Percentiles rank a stretch among this genome's conserved stretches.
Evolutionary conservation across 1,140 invertebrate genomes (phyloP).

Genomic region (Lepidostoma basale): DNA sequence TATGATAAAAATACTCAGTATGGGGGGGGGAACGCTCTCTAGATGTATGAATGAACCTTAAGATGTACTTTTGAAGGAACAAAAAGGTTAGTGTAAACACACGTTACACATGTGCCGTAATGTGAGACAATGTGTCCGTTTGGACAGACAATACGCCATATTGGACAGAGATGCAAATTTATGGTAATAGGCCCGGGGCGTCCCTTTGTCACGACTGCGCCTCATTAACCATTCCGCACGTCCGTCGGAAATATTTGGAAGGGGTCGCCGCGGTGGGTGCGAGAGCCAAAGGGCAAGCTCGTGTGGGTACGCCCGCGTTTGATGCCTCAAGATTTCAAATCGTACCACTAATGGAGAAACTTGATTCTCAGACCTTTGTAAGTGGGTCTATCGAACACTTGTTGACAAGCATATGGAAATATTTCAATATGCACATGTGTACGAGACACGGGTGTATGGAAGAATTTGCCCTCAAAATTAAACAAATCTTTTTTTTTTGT

Average conservation of each 20-base stretch:
- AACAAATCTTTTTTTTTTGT: no score
- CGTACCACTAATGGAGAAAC: no score
- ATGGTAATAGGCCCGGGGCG: neutral
- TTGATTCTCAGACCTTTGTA: no score
- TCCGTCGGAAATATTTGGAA: neutral
- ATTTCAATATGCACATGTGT: no score
- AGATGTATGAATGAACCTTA: no score
- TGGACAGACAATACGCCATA: neutral
- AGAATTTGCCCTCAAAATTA: no score
- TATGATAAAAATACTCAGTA: no score
- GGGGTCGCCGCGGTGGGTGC: neutral
- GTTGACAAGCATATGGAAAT: no score
- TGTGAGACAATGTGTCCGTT: neutral
- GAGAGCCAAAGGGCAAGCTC: neutral
- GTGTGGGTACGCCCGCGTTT: neutral
- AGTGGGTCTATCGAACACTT: no score
- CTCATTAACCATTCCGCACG: slow-evolving; percentile 7
- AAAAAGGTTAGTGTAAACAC: neutral
- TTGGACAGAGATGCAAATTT: slow-evolving; percentile 11
- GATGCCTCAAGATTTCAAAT: no score
- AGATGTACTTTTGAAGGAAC: neutral
- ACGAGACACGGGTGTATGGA: no score
- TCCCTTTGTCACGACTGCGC: slow-evolving; percentile 1
- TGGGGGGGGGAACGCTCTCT: no score
- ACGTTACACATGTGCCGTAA: neutral